These are phyloP conservation scores for Zeuzera pyrina DNA, from an alignment of 2,888 invertebrate species.

Conservation along the genomic window DNA sequence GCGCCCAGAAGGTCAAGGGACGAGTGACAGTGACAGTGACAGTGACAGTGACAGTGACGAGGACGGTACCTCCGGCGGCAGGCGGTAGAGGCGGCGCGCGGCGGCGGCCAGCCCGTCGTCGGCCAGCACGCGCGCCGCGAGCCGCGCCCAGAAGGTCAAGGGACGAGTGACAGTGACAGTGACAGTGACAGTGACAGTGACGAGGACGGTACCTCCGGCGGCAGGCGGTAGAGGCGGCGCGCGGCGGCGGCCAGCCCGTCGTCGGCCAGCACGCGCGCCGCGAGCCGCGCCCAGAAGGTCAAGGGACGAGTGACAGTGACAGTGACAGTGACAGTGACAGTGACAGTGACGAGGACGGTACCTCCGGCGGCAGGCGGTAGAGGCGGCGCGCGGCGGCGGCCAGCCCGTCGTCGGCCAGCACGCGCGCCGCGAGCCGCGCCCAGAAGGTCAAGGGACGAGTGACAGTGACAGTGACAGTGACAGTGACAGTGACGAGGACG, in stretches of 20 bases:
- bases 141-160: not conserved
- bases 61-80: slow-evolving; percentile 73
- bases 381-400: not conserved
- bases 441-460: no score
- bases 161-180: not conserved
- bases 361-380: not conserved
- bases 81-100: slow-evolving; percentile 79
- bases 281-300: slow-evolving; percentile 80
- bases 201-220: slow-evolving; percentile 67
- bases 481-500: no score
- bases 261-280: slow-evolving; percentile 88
- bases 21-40: not conserved
- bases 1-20: not conserved
- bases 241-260: slow-evolving; percentile 86
- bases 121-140: slow-evolving; percentile 72
- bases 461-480: no score
- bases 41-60: not conserved
- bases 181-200: not conserved
- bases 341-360: slow-evolving; percentile 59
- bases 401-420: not conserved
- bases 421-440: no score
- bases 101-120: slow-evolving; percentile 88
- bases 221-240: slow-evolving; percentile 78
- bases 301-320: slow-evolving; percentile 90
- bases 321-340: slow-evolving; percentile 92